Evolutionary conservation across 2,797 vertebrate genomes (phyloP), one percentile per base, ranked within the genome.

Genomic region (Acrocephalus scirpaceus): DNA sequence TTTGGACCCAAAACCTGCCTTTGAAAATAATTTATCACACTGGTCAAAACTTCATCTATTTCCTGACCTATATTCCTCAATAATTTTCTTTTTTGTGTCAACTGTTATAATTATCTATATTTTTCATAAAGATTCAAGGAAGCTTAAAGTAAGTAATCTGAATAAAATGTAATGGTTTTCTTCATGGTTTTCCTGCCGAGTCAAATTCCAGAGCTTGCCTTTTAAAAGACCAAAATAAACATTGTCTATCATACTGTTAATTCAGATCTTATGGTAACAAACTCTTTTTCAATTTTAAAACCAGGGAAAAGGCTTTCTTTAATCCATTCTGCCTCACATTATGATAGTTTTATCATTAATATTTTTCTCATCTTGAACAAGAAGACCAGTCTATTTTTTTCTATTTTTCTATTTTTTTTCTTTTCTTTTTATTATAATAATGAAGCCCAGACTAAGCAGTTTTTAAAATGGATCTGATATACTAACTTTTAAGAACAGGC

Each of bases 101-200:
- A 71, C 51, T 83, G 22, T 87, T 96, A 74, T 45, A 92, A 81
- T 81, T 79, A 32, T 58, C 72, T 92, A 16, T 71, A 86, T 84
- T 90, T 90, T 83, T 96, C 65, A 78, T 58, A 89, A 44, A 91
- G 34, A 82, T 88, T 95, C 51, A 88, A 92, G 45, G 29, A 78
- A 54, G 42, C 29, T 77, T 96, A 94, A 95, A 77, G 54, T 90
- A 94, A 96, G 94, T 96, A 96, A 95, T 53, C 16, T 57, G 67
- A 94, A 95, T 84, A 95, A 96, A 88, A 90, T 60, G 7, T 70
- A 95, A 86, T 86, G 44, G 95, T 77, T 96, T 76, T 76, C 16
- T 78, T 84, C 36, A 50, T 88, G 73, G 66, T 95, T 96, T 81
- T 92, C 88, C 64, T 72, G 22, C 40, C 92, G 50, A 44, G 69